Evolutionary conservation across 35 echinoderm and acorn worm genomes (phyloP), one percentile per base, ranked within the genome.

Genomic region (Ptychodera flava): DNA sequence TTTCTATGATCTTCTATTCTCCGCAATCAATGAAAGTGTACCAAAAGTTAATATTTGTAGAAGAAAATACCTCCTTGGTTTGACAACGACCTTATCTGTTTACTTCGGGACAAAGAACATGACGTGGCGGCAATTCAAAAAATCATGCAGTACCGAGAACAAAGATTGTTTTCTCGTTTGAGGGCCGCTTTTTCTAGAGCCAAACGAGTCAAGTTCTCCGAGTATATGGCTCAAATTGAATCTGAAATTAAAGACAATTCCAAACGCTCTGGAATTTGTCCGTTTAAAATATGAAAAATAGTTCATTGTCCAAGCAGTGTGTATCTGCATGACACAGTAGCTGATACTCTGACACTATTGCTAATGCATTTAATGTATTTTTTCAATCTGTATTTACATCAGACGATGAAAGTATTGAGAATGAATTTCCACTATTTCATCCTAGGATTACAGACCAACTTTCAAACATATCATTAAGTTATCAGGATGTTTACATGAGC

Each of bases 21-120:
- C 45, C 45, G 45, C 45, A 64, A 64, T 64, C 45, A 64, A 64
- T 64, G 45, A 64, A 64, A 64, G 45, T 64, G 45, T 64, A 64
- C 45, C 45, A 64, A 64, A 64, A 64, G 45, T 64, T 64, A 64
- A 64, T 64, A 64, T 64, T 64, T 64, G 45, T 64, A 64, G 45
- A 22, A 6, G 45, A 64, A 64, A 64, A 64, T 64, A 64, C 45
- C 45, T 64, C 45, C 45, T 64, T 64, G 45, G 45, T 64, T 64
- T 64, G 45, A 64, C 22, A 64, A 64, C 22, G 45, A 64, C 45
- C 45, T 64, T 22, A 64, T 64, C 45, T 64, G 45, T 64, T 64
- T 64, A 64, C 45, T 64, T 64, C 45, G 45, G 45, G 45, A 64
- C 22, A 64, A 64, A 64, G 45, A 64, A 64, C 45, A 64, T 64